These are phyloP conservation scores for Oceanodroma leucorhoa DNA, from an alignment of 2,797 vertebrate genomes.

Conservation along the genomic window DNA sequence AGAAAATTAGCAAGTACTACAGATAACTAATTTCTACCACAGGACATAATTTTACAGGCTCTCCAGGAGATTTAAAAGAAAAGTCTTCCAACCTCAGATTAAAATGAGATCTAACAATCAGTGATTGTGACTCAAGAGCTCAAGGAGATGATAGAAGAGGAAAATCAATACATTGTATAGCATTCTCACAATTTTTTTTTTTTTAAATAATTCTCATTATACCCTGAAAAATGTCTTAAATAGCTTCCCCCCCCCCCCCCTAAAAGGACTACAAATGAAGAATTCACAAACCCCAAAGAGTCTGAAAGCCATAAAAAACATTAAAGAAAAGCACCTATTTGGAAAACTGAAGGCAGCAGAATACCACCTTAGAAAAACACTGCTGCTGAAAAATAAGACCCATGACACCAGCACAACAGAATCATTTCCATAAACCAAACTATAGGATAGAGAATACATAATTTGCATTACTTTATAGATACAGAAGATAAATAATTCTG, in stretches of 20 bases:
- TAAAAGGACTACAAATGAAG: not conserved
- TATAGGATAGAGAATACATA: not conserved
- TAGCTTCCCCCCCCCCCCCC: not conserved
- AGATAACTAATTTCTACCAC: not conserved
- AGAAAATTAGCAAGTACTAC: not conserved
- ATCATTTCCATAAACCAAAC: not conserved
- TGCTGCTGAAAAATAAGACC: not conserved
- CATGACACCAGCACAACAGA: not conserved
- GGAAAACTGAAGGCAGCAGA: not conserved
- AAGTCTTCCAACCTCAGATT: not conserved
- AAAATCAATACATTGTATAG: not conserved
- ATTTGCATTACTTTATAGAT: not conserved
- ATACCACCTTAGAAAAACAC: not conserved
- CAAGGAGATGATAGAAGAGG: not conserved
- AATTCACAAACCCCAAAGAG: not conserved
- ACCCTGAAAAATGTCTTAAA: not conserved
- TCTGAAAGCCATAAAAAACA: not conserved
- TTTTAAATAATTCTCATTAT: not conserved
- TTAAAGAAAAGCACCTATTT: not conserved
- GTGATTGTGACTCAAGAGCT: not conserved
- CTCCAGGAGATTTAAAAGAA: not conserved
- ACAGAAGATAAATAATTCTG: constrained; percentile 1
- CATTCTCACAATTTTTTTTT: not conserved
- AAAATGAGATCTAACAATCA: not conserved
- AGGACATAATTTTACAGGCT: not conserved